A percentile compares a stretch with the other conserved stretches of the same genome.
These are phyloP conservation scores for Heteromyza rotundicornis DNA, from an alignment of 2,888 invertebrate genomes.

Conservation along the genomic window DNA sequence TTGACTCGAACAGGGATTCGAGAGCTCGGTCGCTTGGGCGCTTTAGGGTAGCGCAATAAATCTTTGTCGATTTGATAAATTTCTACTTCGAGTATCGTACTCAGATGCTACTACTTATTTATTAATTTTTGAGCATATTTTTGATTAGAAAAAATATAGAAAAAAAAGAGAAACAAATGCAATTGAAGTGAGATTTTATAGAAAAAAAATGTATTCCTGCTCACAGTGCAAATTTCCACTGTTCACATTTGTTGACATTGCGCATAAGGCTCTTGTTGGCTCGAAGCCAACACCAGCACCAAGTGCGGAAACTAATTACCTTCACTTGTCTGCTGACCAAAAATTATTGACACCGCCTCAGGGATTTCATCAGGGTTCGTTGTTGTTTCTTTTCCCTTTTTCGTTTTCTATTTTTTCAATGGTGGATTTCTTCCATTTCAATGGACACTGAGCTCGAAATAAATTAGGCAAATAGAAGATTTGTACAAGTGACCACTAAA, in stretches of 20 bases:
- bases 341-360: constrained; percentile 5
- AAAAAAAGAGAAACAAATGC: too few species aligned
- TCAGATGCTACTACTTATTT: constrained; percentile 5
- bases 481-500: constrained; percentile 12
- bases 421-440: not conserved
- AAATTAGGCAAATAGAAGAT: constrained; percentile 4
- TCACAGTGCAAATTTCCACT: too few species aligned
- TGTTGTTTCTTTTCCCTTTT: not conserved
- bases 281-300: not conserved
- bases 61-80: constrained; percentile 3
- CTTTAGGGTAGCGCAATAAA: not conserved
- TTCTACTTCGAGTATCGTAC: not conserved
- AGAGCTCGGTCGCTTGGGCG: not conserved
- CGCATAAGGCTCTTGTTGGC: not conserved
- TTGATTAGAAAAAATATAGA: not conserved
- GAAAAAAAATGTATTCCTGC: too few species aligned
- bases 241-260: constrained; percentile 19
- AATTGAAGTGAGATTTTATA: too few species aligned
- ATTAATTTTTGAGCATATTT: not conserved
- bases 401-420: not conserved
- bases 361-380: not conserved
- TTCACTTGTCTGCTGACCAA: constrained; percentile 23
- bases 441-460: not conserved
- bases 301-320: constrained; percentile 25
- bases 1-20: not conserved